Evolutionary conservation across 2,113 vertebrate genomes (phyloP), one percentile per base, ranked within the genome.

Genomic region (Burhinus oedicnemus): DNA sequence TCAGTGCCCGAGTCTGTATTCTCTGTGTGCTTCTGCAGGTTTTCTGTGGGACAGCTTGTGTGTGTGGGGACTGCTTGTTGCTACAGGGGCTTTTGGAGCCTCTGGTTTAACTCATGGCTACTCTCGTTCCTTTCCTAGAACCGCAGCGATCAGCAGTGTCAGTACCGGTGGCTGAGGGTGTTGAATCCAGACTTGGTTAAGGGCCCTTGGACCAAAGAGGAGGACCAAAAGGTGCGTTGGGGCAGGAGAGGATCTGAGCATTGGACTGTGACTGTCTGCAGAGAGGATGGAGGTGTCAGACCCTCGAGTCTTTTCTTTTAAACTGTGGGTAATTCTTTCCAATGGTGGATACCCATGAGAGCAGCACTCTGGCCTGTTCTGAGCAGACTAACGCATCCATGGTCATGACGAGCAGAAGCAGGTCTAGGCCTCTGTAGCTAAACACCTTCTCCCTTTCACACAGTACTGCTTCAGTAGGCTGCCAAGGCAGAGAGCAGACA

Each of bases 151-250:
- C 99, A 99, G 91, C 99, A 99, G 94, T 99, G 99, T 94, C 99
- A 99, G 93, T 99, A 99, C 93, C 98, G 99, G 5, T 99, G 99
- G 99, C 98, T 99, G 88, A 99, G 99, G 42, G 99, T 99, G 77
- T 91, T 99, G 96, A 99, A 99, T 83, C 99, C 99, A 88, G 99
- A 99, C 69, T 97, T 99, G 60, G 98, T 99, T 5, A 99, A 99
- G 98, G 99, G 99, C 15, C 99, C 99, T 4, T 99, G 99, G 99
- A 99, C 99, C 54, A 99, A 99, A 98, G 99, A 99, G 84, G 99
- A 99, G 95, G 99, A 99, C 90, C 99, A 99, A 87, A 99, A 99
- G 98, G 99, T 99, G 79, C 93, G 65, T 65, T 17, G 36, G 20
- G 66, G 14, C 52, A 38, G 2, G 7, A 64, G 49, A 27, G 55